Evolutionary conservation across 2,888 invertebrate genomes (phyloP), one percentile per base, ranked within the genome.

Genomic region (Temnothorax ravouxi): DNA sequence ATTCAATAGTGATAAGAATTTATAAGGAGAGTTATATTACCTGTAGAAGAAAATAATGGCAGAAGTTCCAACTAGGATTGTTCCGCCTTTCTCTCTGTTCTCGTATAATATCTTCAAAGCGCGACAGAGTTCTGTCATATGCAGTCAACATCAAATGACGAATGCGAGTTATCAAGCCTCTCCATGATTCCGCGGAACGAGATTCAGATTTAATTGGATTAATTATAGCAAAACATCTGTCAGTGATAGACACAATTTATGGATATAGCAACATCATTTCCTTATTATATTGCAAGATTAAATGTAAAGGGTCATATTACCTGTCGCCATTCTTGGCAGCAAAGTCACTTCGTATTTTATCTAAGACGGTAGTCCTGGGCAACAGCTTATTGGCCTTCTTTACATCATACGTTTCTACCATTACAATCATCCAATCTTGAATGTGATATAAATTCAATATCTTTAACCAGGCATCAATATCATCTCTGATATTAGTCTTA

Each of bases 341-440:
- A 96, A 99, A 99, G 95, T 99, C 99, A 92, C 97, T 97, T 91
- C 98, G 97, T 87, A 99, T 98, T 96, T 99, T 99, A 95, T 99
- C 99, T 91, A 98, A 95, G 34, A 99, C 99, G 3, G 99, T 99
- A 18, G 98, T 98, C 89, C 99, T 96, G 1, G 98, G 98, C 79
- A 99, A 95, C 21, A 99, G 95, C 95, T 99, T 99, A 93, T 98
- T 98, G 75, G 98, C 97, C 95, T 98, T 98, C 92, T 98, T 97
- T 91, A 97, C 97, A 95, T 99, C 99, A 94, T 98, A 97, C 75
- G 98, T 98, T 95, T 99, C 99, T 64, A 99, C 98, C 87, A 98
- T 96, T 61, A 99, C 97, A 93, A 99, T 97, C 96, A 99, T 96
- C 99, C 99, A 99, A 95, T 99, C 99, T 76, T 97, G 96, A 82